Evolutionary conservation across 2,888 invertebrate species (phyloP).

Genomic region (Cryptus viduatorius): DNA sequence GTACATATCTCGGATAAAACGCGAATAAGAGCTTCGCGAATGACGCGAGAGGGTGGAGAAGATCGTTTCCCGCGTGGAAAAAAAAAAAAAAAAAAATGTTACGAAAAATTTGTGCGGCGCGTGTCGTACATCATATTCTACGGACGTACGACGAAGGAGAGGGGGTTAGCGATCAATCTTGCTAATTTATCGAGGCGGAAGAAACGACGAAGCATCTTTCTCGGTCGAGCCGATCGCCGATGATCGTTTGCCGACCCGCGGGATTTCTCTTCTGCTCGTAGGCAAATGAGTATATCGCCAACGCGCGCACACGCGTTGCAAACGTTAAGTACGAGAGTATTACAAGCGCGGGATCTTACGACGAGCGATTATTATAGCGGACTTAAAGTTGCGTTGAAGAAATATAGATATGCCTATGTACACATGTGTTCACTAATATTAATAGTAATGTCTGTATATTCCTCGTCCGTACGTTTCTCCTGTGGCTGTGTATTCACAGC

Average conservation of each 20-base stretch:
- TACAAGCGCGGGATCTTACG: constrained; percentile 25
- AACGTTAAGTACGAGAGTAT: background rate
- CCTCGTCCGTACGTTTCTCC: constrained; percentile 8
- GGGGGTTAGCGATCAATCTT: constrained; percentile 64
- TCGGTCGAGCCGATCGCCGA: constrained; percentile 8
- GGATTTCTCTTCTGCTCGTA: constrained; percentile 9
- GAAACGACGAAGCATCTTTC: constrained; percentile 39
- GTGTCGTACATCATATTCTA: constrained; percentile 53
- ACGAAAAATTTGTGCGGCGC: constrained; percentile 27
- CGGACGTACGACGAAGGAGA: background rate
- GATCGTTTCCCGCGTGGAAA: background rate
- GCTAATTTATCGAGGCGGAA: constrained; percentile 66
- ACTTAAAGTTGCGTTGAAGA: constrained; percentile 8
- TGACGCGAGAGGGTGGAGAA: background rate
- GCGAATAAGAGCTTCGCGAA: constrained; percentile 5
- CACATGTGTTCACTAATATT: constrained; percentile 9
- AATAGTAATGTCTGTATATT: constrained; percentile 8
- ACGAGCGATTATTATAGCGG: constrained; percentile 35
- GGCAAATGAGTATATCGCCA: constrained; percentile 4
- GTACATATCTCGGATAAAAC: background rate
- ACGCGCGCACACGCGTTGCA: background rate
- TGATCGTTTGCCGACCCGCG: constrained; percentile 18
- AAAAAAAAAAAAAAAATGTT: background rate
- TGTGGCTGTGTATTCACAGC: background rate
- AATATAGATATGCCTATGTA: constrained; percentile 4